Evolutionary conservation across 2,797 vertebrate species (phyloP).

Genomic region (Dallia pectoralis): DNA sequence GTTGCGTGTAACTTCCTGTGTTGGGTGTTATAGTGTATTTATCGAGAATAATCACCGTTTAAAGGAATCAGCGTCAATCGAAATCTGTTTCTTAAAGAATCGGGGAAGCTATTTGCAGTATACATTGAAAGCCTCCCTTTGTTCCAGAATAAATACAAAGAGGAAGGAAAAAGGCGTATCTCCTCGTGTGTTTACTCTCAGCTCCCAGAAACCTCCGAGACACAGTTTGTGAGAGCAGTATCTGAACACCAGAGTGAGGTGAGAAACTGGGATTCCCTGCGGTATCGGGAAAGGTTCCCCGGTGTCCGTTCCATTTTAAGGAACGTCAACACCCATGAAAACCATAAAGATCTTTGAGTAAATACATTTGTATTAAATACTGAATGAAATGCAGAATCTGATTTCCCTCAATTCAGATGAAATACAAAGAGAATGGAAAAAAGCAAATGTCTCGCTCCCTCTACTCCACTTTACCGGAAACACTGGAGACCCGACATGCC

Average conservation of each 20-base stretch:
- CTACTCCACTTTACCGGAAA: slow-evolving; percentile 64
- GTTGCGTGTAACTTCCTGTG: not conserved
- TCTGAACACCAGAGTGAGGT: slow-evolving; percentile 69
- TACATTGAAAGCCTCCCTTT: not conserved
- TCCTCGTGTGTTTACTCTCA: slow-evolving; percentile 66
- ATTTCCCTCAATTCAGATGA: slow-evolving; percentile 21
- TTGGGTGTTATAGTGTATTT: not conserved
- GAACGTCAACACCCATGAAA: not conserved
- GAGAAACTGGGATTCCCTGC: not conserved
- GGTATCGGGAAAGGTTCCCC: not conserved
- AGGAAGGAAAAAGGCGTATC: slow-evolving; percentile 55
- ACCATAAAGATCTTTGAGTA: not conserved
- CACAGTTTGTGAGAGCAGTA: slow-evolving; percentile 62
- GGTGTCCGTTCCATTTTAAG: not conserved
- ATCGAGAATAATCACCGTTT: too few species aligned
- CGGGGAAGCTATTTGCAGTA: not conserved
- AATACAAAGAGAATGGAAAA: slow-evolving; percentile 60
- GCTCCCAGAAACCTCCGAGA: slow-evolving; percentile 62
- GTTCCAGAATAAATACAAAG: slow-evolving; percentile 66
- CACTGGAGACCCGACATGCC: slow-evolving; percentile 63
- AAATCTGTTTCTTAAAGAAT: not conserved
- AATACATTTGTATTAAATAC: not conserved
- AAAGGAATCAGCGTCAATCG: not conserved
- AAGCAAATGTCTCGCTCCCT: slow-evolving; percentile 43
- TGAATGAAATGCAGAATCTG: not conserved